Percentiles rank a stretch among this genome's conserved stretches.
These are phyloP conservation scores for Cantharis nigra DNA, from an alignment of 2,888 invertebrate species.

Conservation along the genomic window DNA sequence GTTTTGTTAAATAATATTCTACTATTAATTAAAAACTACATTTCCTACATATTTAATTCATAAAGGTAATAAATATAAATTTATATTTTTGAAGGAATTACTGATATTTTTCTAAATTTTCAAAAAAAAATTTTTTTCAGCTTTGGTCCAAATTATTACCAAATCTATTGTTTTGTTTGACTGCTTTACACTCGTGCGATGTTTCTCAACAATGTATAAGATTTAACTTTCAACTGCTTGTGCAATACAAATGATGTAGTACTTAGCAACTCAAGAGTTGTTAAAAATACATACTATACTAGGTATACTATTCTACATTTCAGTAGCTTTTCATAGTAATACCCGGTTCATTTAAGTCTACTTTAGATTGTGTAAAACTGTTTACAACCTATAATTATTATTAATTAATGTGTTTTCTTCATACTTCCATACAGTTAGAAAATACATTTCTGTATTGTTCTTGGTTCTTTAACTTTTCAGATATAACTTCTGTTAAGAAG, in stretches of 20 bases:
- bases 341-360: not conserved
- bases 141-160: not conserved
- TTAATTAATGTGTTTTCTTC: no score
- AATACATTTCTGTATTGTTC: no score
- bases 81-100: not conserved
- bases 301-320: not conserved
- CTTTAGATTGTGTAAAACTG: not conserved
- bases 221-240: not conserved
- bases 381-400: no score
- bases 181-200: not conserved
- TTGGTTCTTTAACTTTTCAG: no score
- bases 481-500: no score
- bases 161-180: not conserved
- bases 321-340: not conserved
- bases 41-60: not conserved
- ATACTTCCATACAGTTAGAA: no score
- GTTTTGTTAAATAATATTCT: no score
- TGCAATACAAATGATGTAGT: not conserved
- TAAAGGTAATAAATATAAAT: not conserved
- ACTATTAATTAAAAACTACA: not conserved
- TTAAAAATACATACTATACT: not conserved
- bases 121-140: not conserved
- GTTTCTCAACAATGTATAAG: not conserved
- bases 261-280: not conserved
- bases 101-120: no score